Evolutionary conservation across 2,797 vertebrate genomes (phyloP).

Genomic region (Falco biarmicus): DNA sequence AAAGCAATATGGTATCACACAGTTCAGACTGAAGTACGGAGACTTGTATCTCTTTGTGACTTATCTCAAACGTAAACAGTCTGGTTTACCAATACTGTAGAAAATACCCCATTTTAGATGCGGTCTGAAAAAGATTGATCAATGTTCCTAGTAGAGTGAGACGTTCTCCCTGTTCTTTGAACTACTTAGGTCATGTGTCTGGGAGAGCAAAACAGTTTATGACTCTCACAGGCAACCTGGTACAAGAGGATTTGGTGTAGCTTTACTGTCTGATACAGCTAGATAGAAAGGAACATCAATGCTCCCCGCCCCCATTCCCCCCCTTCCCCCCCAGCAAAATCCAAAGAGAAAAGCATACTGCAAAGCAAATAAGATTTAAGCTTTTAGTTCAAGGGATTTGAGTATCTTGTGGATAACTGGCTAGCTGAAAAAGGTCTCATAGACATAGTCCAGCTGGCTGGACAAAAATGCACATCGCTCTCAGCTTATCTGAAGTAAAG

Average conservation of each 20-base stretch:
- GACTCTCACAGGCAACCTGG: not conserved
- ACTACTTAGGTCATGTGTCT: not conserved
- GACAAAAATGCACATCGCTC: too few relatives aligned
- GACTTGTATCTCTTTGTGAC: not conserved
- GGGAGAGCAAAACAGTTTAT: not conserved
- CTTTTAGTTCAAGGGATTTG: not conserved
- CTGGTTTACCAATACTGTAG: not conserved
- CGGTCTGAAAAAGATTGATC: conserved; percentile 6
- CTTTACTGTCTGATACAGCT: not conserved
- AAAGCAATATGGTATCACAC: not conserved
- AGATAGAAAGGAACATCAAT: not conserved
- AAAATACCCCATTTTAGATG: not conserved
- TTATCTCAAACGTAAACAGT: not conserved
- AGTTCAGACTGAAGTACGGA: not conserved
- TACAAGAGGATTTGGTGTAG: not conserved
- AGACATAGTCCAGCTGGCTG: too few relatives aligned
- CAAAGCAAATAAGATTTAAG: not conserved
- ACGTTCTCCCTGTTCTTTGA: conserved; percentile 24
- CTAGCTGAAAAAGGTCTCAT: too few relatives aligned
- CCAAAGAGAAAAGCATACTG: not conserved
- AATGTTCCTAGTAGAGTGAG: conserved; percentile 39
- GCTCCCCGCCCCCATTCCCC: not conserved
- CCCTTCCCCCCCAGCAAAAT: not conserved
- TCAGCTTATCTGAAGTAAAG: too few relatives aligned
- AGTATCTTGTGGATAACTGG: too few relatives aligned